Evolutionary conservation across 2,888 invertebrate genomes (phyloP).

Genomic region (Latheticus oryzae): DNA sequence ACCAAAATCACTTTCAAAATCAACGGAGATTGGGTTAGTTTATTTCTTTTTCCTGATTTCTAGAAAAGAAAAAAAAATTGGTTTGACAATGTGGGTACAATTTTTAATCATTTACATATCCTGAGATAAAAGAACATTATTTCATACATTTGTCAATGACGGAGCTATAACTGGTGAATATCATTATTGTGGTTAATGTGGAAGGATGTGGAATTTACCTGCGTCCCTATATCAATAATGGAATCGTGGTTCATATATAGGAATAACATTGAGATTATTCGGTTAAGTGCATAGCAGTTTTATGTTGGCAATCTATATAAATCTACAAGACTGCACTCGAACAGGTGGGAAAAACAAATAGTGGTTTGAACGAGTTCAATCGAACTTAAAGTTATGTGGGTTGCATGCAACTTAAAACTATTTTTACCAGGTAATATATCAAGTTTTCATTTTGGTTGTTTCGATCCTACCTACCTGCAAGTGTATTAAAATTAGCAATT

Average conservation of each 20-base stretch:
- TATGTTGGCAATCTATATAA: constrained; percentile 51
- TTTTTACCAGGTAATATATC: constrained; percentile 23
- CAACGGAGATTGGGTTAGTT: too few relatives aligned
- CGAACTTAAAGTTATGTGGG: constrained; percentile 34
- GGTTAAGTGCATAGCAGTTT: constrained; percentile 49
- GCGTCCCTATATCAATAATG: constrained; percentile 43
- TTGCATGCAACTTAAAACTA: constrained; percentile 34
- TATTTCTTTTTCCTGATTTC: too few relatives aligned
- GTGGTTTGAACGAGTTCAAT: constrained; percentile 37
- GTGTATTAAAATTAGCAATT: constrained; percentile 14
- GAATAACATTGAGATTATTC: constrained; percentile 49
- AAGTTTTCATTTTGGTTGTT: constrained; percentile 13
- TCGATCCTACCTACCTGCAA: constrained; percentile 21
- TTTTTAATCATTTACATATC: too few relatives aligned
- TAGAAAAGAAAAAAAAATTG: too few relatives aligned
- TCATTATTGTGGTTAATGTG: constrained; percentile 19
- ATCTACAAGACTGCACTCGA: constrained; percentile 43
- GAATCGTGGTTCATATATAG: constrained; percentile 46
- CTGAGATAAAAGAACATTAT: too few relatives aligned
- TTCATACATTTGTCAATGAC: too few relatives aligned
- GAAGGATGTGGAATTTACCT: constrained; percentile 42
- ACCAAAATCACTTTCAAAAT: too few relatives aligned
- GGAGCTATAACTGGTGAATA: constrained; percentile 9
- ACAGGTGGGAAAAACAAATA: constrained; percentile 52
- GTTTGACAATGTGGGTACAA: too few relatives aligned